A percentile compares a stretch with the other conserved stretches of the same genome.
These are phyloP conservation scores for Erythrocercus mccallii DNA, from an alignment of 2,113 vertebrate species.

Conservation along the genomic window DNA sequence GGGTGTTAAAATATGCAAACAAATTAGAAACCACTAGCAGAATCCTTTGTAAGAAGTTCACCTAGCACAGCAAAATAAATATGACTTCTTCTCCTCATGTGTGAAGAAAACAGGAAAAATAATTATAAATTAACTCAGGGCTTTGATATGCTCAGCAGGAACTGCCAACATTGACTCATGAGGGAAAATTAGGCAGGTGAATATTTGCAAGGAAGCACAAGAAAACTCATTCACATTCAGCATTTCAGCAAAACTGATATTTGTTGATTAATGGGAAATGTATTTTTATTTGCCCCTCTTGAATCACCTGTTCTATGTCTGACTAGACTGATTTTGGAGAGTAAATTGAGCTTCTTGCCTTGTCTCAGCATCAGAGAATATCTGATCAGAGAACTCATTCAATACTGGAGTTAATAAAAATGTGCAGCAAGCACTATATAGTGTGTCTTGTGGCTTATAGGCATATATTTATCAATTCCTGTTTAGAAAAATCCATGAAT, in stretches of 20 bases:
- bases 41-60: neutral
- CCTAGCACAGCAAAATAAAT: neutral
- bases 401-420: neutral
- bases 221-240: neutral
- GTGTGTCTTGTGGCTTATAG: neutral
- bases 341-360: neutral
- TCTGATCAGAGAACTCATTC: neutral
- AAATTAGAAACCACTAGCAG: neutral
- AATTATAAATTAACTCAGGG: neutral
- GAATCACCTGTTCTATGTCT: neutral
- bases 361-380: neutral
- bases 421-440: neutral
- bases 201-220: neutral
- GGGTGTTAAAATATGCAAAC: neutral
- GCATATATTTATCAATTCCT: neutral
- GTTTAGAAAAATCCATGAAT: neutral
- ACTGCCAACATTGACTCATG: neutral
- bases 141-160: neutral
- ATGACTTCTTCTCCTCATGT: neutral
- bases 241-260: neutral
- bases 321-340: neutral
- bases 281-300: neutral
- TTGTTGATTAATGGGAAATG: neutral
- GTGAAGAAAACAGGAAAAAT: neutral
- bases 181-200: neutral